Conservation (phyloP, 1,140 invertebrate genomes). For the Cherax quadricarinatus region DNA sequence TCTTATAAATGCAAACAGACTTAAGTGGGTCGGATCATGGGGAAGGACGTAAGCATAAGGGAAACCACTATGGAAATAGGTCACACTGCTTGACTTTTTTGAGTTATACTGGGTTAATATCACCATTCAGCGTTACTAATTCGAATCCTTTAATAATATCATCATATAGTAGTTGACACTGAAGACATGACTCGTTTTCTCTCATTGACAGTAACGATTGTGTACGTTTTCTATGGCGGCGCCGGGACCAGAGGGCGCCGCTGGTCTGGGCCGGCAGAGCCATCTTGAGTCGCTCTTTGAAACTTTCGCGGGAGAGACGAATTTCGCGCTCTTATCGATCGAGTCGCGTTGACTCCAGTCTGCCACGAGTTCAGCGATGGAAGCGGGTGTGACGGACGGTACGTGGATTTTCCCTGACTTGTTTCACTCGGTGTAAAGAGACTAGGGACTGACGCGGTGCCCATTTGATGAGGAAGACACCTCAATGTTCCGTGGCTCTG, state of each 20-base stretch:
- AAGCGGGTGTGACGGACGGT: constrained; percentile 10
- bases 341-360: neutral
- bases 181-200: neutral
- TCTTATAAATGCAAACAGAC: no score
- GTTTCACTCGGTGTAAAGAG: neutral
- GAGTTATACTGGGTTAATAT: no score
- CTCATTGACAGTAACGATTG: neutral
- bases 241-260: neutral
- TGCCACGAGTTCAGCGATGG: constrained; percentile 9
- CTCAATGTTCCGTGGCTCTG: neutral
- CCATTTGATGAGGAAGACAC: neutral
- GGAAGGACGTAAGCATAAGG: no score
- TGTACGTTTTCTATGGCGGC: neutral
- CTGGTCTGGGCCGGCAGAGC: neutral
- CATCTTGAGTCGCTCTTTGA: neutral
- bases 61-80: no score
- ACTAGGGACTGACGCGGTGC: neutral
- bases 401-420: neutral
- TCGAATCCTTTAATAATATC: no score
- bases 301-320: constrained; percentile 1
- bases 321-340: constrained; percentile 12
- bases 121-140: no score
- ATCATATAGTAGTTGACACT: no score
- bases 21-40: no score
- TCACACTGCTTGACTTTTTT: no score